A percentile compares a stretch with the other conserved stretches of the same genome.
phyloP scores from a whole-genome alignment of 2,113 vertebrate species.

The Cyprinodon tularosa region DNA sequence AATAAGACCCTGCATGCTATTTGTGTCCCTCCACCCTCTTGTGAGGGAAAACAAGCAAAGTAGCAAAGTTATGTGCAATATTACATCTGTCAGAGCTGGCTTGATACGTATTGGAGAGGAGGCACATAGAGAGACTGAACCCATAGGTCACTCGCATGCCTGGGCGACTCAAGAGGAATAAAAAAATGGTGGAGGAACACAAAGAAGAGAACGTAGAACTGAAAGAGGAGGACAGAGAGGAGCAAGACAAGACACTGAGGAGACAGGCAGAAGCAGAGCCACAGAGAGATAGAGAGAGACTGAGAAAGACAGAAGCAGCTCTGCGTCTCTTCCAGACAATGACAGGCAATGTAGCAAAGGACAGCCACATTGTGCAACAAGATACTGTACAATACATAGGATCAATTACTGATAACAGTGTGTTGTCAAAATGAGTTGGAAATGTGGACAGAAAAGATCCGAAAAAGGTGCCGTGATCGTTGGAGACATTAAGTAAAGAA shows the following conservation, averaged over 20 bases:
- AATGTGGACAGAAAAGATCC: slow-evolving; percentile 65
- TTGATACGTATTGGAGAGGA: slow-evolving; percentile 47
- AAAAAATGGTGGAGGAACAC: slow-evolving; percentile 74
- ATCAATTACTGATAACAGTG: slow-evolving; percentile 74
- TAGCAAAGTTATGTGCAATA: slow-evolving; percentile 59
- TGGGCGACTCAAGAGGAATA: slow-evolving; percentile 77
- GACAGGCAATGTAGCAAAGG: slow-evolving; percentile 78
- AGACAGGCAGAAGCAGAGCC: slow-evolving; percentile 37
- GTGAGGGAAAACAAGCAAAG: slow-evolving; percentile 54
- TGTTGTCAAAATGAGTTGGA: slow-evolving; percentile 68
- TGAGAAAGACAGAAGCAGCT: slow-evolving; percentile 63
- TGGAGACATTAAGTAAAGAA: slow-evolving; percentile 72
- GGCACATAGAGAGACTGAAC: slow-evolving; percentile 72
- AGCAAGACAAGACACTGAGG: slow-evolving; percentile 43
- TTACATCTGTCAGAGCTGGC: slow-evolving; percentile 47
- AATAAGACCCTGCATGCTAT: slow-evolving; percentile 57
- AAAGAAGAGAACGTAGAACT: slow-evolving; percentile 76
- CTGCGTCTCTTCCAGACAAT: slow-evolving; percentile 80
- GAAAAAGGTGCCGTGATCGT: slow-evolving; percentile 69
- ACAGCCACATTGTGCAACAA: slow-evolving; percentile 80
- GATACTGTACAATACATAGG: slow-evolving; percentile 78
- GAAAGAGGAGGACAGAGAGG: slow-evolving; percentile 61
- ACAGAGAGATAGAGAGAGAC: slow-evolving; percentile 20
- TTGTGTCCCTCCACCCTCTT: slow-evolving; percentile 45
- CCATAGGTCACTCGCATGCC: slow-evolving; percentile 77